Evolutionary conservation across 2,888 invertebrate genomes (phyloP).

Genomic region (Leptarthrus brevirostris): DNA sequence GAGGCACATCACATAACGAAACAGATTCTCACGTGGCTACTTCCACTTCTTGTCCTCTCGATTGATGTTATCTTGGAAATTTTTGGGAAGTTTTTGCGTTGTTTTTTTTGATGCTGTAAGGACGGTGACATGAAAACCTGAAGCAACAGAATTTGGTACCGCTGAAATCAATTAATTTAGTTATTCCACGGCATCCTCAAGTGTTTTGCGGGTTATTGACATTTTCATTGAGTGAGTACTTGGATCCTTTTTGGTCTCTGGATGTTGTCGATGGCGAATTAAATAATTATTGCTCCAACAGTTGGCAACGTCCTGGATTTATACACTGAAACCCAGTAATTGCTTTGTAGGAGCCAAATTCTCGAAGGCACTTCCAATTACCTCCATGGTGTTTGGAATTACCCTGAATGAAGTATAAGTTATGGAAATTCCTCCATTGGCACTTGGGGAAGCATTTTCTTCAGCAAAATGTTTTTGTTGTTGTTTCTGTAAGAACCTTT

Average conservation of each 20-base stretch:
- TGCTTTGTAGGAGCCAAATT: too few species aligned
- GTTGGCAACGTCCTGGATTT: too few species aligned
- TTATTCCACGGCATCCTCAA: slow-evolving; percentile 9
- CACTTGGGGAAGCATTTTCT: too few species aligned
- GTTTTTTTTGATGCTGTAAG: not conserved
- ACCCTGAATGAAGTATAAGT: too few species aligned
- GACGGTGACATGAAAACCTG: slow-evolving; percentile 37
- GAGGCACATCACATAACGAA: slow-evolving; percentile 7
- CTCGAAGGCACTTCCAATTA: too few species aligned
- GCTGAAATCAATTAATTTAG: slow-evolving; percentile 41
- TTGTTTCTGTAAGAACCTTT: too few species aligned
- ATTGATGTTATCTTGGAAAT: slow-evolving; percentile 35
- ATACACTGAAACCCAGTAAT: too few species aligned
- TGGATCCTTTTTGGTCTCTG: not conserved
- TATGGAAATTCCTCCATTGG: too few species aligned
- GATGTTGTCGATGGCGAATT: not conserved
- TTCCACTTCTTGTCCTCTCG: slow-evolving; percentile 23
- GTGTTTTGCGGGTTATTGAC: slow-evolving; percentile 21
- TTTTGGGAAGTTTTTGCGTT: slow-evolving; percentile 23
- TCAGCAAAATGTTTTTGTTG: too few species aligned
- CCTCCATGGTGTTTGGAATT: too few species aligned
- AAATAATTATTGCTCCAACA: slow-evolving; percentile 28
- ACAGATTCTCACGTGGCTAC: slow-evolving; percentile 39
- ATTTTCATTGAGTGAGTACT: slow-evolving; percentile 16
- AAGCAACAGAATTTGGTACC: slow-evolving; percentile 1